These are phyloP conservation scores for Rhinichthys klamathensis DNA, from an alignment of 2,113 vertebrate genomes.

Conservation along the genomic window DNA sequence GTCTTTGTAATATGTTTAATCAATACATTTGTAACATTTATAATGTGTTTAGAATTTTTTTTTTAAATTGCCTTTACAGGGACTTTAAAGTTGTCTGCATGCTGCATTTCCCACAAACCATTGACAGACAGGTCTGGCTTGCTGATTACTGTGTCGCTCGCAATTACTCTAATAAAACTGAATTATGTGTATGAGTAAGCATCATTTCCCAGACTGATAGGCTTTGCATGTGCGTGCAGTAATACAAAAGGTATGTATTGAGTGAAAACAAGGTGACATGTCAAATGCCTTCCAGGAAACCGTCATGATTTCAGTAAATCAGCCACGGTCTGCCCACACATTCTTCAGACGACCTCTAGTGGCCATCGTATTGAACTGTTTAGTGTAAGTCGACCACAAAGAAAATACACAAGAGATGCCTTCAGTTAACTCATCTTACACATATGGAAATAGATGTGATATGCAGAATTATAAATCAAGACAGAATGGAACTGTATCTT, in stretches of 20 bases:
- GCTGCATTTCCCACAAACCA: background rate
- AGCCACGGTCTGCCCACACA: background rate
- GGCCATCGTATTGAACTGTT: constrained; percentile 18
- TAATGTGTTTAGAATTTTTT: too few species aligned
- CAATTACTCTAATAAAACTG: background rate
- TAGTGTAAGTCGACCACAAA: background rate
- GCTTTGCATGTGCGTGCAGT: background rate
- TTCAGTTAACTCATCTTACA: background rate
- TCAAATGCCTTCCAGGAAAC: constrained; percentile 10
- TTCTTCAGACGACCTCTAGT: constrained; percentile 49
- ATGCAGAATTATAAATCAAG: background rate
- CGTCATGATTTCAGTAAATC: background rate
- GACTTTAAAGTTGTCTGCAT: background rate
- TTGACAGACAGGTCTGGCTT: background rate
- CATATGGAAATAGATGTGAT: background rate
- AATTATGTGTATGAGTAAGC: background rate
- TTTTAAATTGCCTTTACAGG: too few species aligned
- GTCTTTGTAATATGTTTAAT: too few species aligned
- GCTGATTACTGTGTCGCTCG: background rate
- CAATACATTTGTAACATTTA: too few species aligned
- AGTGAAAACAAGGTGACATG: background rate
- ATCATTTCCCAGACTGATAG: background rate
- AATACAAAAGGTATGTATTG: background rate
- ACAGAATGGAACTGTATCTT: background rate
- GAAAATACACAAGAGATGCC: background rate